Evolutionary conservation across 2,888 invertebrate species (phyloP).

Genomic region (Diogma glabrata): DNA sequence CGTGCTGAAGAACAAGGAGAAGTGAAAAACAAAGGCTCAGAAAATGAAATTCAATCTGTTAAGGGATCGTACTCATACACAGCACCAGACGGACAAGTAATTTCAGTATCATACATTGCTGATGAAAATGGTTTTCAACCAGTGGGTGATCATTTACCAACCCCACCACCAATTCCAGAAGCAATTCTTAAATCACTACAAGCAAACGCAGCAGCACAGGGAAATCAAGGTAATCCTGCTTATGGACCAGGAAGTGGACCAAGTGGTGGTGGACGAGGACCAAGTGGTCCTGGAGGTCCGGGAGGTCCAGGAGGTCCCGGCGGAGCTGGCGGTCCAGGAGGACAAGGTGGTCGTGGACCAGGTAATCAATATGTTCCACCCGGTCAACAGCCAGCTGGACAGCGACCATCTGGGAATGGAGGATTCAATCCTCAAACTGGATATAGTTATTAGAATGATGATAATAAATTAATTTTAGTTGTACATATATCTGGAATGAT

Average conservation of each 20-base stretch:
- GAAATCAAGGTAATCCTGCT: slow-evolving; percentile 22
- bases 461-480: no score
- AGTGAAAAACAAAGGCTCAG: slow-evolving; percentile 46
- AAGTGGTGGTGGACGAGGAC: slow-evolving; percentile 20
- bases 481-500: no score
- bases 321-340: slow-evolving; percentile 13
- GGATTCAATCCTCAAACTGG: slow-evolving; percentile 37
- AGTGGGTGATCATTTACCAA: slow-evolving; percentile 44
- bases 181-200: slow-evolving; percentile 48
- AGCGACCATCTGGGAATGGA: slow-evolving; percentile 30
- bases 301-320: slow-evolving; percentile 21
- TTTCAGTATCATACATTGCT: slow-evolving; percentile 48
- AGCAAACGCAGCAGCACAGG: slow-evolving; percentile 37
- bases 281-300: slow-evolving; percentile 23
- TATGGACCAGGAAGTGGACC: slow-evolving; percentile 22
- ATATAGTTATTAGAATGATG: slow-evolving; percentile 35
- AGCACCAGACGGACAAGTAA: slow-evolving; percentile 50
- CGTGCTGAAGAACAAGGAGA: slow-evolving; percentile 49
- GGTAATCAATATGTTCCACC: slow-evolving; percentile 20
- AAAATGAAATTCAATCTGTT: slow-evolving; percentile 43
- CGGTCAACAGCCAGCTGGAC: background rate
- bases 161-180: slow-evolving; percentile 53
- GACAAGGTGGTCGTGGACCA: no score
- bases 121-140: slow-evolving; percentile 57
- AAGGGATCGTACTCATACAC: slow-evolving; percentile 52